Evolutionary conservation across 2,113 vertebrate genomes (phyloP).

Genomic region (Balaenoptera acutorostrata): DNA sequence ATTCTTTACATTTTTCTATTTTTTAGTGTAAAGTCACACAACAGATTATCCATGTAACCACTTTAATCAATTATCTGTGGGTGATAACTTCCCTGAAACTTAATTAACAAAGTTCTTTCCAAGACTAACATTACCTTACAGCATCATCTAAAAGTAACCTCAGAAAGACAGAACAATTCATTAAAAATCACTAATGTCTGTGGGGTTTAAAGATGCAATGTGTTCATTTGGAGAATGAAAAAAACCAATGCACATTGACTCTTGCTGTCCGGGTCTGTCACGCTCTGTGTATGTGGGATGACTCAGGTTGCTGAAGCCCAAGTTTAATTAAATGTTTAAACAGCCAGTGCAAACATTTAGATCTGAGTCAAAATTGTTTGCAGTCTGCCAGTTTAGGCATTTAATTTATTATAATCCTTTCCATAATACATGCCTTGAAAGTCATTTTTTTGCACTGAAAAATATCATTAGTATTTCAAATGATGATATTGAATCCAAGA

Average conservation of each 20-base stretch:
- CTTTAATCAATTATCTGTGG: slow-evolving; percentile 77
- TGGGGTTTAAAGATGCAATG: slow-evolving; percentile 77
- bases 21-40: slow-evolving; percentile 49
- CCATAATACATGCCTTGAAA: slow-evolving; percentile 81
- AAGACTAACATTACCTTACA: slow-evolving; percentile 74
- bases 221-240: slow-evolving; percentile 79
- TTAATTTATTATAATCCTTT: slow-evolving; percentile 88
- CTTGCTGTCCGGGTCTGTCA: slow-evolving; percentile 79
- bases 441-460: slow-evolving; percentile 71
- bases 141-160: slow-evolving; percentile 77
- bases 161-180: slow-evolving; percentile 80
- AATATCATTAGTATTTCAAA: slow-evolving; percentile 80
- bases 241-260: slow-evolving; percentile 67
- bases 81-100: slow-evolving; percentile 76
- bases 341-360: slow-evolving; percentile 85
- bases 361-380: slow-evolving; percentile 85
- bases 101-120: slow-evolving; percentile 80
- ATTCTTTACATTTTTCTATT: slow-evolving; percentile 71
- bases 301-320: slow-evolving; percentile 77
- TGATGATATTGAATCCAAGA: slow-evolving; percentile 78
- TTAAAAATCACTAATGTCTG: slow-evolving; percentile 83
- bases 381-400: slow-evolving; percentile 83
- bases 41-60: slow-evolving; percentile 69
- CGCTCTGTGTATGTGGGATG: slow-evolving; percentile 75
- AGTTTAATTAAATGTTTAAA: slow-evolving; percentile 87